These are phyloP conservation scores for Zosterops lateralis DNA, from an alignment of 2,113 vertebrate species.

Conservation along the genomic window DNA sequence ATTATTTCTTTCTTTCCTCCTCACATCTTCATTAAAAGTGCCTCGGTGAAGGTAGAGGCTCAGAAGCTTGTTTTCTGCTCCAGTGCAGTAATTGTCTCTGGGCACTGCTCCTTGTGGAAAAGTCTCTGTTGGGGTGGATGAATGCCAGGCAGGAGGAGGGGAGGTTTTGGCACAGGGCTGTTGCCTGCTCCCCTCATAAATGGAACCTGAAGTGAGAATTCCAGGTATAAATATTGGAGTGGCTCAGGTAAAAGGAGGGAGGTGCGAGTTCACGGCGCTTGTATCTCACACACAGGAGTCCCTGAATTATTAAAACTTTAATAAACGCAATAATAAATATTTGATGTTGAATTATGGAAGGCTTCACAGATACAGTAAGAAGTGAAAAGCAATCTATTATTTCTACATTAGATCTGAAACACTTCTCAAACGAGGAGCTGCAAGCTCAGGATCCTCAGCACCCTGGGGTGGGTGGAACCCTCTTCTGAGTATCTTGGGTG, in stretches of 20 bases:
- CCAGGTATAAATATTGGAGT: constrained; percentile 70
- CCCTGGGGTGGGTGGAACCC: background rate
- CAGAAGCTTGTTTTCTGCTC: constrained; percentile 50
- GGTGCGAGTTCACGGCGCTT: constrained; percentile 35
- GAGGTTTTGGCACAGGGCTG: background rate
- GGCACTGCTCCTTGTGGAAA: background rate
- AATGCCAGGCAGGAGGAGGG: background rate
- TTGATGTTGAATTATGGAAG: constrained; percentile 80
- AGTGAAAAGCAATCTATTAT: constrained; percentile 63
- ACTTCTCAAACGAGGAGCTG: constrained; percentile 22
- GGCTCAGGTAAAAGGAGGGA: constrained; percentile 60
- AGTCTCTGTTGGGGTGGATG: constrained; percentile 6
- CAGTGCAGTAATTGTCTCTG: constrained; percentile 49
- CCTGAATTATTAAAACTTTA: constrained; percentile 82
- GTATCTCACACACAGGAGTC: constrained; percentile 51
- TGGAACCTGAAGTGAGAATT: constrained; percentile 41
- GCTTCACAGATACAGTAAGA: constrained; percentile 72
- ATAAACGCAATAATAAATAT: constrained; percentile 83
- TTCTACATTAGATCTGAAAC: constrained; percentile 65
- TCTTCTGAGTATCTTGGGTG: background rate
- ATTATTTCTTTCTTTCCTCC: constrained; percentile 21
- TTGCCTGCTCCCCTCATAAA: constrained; percentile 1
- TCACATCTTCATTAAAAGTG: constrained; percentile 37
- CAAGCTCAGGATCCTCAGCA: background rate
- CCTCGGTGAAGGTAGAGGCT: constrained; percentile 49